Evolutionary conservation across 2,797 vertebrate genomes (phyloP), one percentile per base, ranked within the genome.

Genomic region (Pogoniulus pusillus): DNA sequence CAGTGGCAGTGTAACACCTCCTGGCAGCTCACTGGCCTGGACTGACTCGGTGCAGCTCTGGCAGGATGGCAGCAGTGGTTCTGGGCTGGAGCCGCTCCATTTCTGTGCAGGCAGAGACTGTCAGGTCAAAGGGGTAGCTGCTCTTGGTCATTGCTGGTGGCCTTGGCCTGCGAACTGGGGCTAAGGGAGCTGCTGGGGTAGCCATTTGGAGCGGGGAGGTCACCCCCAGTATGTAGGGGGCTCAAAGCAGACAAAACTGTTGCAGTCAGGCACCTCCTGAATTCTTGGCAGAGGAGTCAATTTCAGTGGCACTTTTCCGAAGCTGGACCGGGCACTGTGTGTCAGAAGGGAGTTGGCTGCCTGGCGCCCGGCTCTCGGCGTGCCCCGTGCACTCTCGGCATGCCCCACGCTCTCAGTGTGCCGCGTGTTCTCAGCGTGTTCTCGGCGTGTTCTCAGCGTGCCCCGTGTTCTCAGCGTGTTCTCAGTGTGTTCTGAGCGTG

Each of bases 41-140:
- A 11, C 19, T 0, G 24, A 75, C 26, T 6, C n/a, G n/a, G 1
- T 23, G 39, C 51, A 65, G 29, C 63, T 69, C 0, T 1, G 15
- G 6, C 12, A 63, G 47, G 12, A 12, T 64, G 53, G 22, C 5
- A 37, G 11, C 63, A 49, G 3, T 19, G 54, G 63, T 60, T 65
- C n/a, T 75, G 45, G 66, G 7, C 10, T 7, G 29, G 15, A 9
- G 26, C 34, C 59, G 47, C 59, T 66, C 49, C 5, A 0, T 6
- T 72, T 80, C 16, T 70, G 43, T 41, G 30, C 57, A 43, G 66
- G 8, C 4, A 18, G 37, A 53, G 59, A 70, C 43, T 23, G 9
- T 32, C 43, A 63, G 5, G 70, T 59, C 29, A 11, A 20, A 76
- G 39, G 51, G 22, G 8, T 9, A 35, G 51, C 6, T 5, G 68